A percentile compares a stretch with the other conserved stretches of the same genome.
Conservation (phyloP, 2,797 vertebrate species). For the Apodemus agrarius region DNA sequence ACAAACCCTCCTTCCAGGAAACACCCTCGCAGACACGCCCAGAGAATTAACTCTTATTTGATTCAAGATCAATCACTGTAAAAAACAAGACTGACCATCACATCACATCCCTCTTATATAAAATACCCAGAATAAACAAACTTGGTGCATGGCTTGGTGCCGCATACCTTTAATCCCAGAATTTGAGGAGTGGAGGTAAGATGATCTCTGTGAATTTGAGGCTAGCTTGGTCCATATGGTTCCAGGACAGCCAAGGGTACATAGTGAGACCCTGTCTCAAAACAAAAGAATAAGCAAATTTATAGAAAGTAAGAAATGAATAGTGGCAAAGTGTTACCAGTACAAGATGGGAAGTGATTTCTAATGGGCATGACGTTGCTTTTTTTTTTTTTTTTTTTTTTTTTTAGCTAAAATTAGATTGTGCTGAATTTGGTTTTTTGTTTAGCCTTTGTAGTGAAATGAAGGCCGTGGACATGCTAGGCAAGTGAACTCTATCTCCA, state of each 20-base stretch:
- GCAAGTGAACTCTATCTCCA: neutral
- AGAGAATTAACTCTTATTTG: neutral
- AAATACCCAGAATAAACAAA: neutral
- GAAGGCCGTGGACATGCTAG: neutral
- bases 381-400: too few relatives aligned
- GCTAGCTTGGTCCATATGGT: neutral
- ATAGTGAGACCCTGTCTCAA: neutral
- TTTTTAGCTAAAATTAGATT: neutral
- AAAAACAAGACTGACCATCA: neutral
- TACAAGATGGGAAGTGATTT: neutral
- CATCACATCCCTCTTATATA: neutral
- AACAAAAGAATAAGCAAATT: neutral
- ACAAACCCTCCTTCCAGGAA: neutral
- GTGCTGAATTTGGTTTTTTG: neutral
- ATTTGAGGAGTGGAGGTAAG: neutral
- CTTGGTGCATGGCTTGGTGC: neutral
- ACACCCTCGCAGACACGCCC: too few relatives aligned
- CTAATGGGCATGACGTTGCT: neutral
- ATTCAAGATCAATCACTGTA: neutral
- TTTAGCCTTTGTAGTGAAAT: too few relatives aligned
- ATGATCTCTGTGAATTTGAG: neutral
- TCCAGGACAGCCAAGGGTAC: neutral
- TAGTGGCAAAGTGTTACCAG: neutral
- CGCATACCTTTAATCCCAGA: neutral
- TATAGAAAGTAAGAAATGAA: neutral